Evolutionary conservation across 2,113 vertebrate species (phyloP).

Genomic region (Formicarius rufipectus): DNA sequence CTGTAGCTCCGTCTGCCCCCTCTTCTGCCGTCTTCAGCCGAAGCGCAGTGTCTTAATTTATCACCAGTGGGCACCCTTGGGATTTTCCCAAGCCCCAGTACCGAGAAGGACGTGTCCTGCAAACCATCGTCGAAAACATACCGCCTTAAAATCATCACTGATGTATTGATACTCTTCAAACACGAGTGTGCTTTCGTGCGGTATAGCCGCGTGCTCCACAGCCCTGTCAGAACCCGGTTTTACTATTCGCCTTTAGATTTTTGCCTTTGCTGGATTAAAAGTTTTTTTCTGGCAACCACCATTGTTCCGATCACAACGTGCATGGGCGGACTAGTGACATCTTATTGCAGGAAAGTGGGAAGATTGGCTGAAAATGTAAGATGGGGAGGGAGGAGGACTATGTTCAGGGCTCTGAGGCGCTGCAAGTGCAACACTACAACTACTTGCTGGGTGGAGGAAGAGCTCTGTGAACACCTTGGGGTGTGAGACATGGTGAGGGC

Average conservation of each 20-base stretch:
- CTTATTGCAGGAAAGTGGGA: not conserved
- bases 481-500: rapidly evolving
- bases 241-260: not conserved
- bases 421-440: not conserved
- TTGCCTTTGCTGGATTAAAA: not conserved
- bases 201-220: not conserved
- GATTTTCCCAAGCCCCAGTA: not conserved
- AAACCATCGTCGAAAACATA: not conserved
- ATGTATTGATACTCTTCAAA: not conserved
- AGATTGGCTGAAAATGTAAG: not conserved
- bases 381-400: not conserved
- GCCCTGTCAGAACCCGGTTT: not conserved
- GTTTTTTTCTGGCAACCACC: not conserved
- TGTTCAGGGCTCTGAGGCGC: rapidly evolving
- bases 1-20: not conserved
- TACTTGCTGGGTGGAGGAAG: rapidly evolving
- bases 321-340: not conserved
- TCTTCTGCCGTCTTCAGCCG: not conserved
- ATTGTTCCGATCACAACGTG: rapidly evolving
- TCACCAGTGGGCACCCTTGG: not conserved
- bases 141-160: not conserved
- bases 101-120: not conserved
- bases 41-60: not conserved
- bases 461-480: not conserved
- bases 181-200: not conserved